phyloP scores from a whole-genome alignment of 2,797 vertebrate genomes.

The Acipenser oxyrinchus region DNA sequence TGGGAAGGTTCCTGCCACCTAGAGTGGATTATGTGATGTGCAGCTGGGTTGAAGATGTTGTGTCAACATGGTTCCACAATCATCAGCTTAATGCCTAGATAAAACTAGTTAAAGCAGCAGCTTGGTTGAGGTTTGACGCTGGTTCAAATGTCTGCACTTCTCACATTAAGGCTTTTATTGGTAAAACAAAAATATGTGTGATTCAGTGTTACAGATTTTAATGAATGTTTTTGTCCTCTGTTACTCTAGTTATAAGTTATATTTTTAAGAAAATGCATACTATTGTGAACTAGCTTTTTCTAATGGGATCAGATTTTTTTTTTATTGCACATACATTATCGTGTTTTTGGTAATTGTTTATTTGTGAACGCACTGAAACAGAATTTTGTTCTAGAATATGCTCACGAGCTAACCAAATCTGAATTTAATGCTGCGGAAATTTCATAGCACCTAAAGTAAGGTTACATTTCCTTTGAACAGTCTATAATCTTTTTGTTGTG shows the following conservation, averaged over 20 bases:
- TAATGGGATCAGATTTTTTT: neutral
- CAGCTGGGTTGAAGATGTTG: conserved; percentile 69
- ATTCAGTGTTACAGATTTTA: too few relatives aligned
- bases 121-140: conserved; percentile 36
- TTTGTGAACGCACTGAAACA: conserved; percentile 6
- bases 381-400: conserved; percentile 14
- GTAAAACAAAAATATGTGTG: neutral
- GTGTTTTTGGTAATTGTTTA: too few relatives aligned
- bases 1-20: conserved; percentile 63
- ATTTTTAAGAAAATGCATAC: too few relatives aligned
- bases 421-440: too few relatives aligned
- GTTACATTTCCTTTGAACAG: too few relatives aligned
- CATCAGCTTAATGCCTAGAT: conserved; percentile 60
- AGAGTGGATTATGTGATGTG: conserved; percentile 64
- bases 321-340: too few relatives aligned
- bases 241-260: too few relatives aligned
- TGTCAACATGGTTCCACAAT: conserved; percentile 63
- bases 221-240: too few relatives aligned
- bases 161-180: conserved; percentile 21
- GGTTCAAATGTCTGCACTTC: conserved; percentile 15
- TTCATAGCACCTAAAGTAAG: too few relatives aligned
- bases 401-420: neutral
- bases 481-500: conserved; percentile 19
- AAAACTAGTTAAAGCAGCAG: conserved; percentile 56
- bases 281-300: too few relatives aligned